These are phyloP conservation scores for Cephalotes varians DNA, from an alignment of 2,888 invertebrate species.

Conservation along the genomic window DNA sequence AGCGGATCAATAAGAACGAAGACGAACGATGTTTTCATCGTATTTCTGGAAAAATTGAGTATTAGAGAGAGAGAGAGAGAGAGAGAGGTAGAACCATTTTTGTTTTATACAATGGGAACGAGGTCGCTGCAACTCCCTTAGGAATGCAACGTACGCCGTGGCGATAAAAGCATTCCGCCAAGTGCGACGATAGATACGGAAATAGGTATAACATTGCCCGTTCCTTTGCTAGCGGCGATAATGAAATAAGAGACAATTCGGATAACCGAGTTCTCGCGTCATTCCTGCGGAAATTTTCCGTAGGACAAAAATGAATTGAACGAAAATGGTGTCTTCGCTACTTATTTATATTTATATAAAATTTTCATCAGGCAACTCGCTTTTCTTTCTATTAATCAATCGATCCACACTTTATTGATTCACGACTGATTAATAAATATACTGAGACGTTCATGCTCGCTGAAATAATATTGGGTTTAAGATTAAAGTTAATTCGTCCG, in stretches of 20 bases:
- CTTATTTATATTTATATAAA: neutral
- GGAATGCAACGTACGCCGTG: conserved; percentile 58
- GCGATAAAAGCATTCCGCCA: conserved; percentile 57
- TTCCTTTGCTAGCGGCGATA: conserved; percentile 10
- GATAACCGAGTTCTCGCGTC: neutral
- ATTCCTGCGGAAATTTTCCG: too few relatives aligned
- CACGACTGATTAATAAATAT: neutral
- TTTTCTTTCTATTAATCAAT: neutral
- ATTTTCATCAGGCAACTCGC: neutral
- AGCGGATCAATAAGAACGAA: conserved; percentile 44
- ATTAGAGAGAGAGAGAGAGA: neutral
- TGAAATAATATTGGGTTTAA: neutral
- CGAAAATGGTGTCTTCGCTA: too few relatives aligned
- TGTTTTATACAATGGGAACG: conserved; percentile 64
- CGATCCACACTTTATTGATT: neutral
- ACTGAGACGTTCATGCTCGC: neutral
- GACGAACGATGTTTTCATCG: conserved; percentile 49
- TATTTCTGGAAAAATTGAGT: conserved; percentile 52
- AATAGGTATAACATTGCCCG: conserved; percentile 41
- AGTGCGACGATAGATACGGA: conserved; percentile 62
- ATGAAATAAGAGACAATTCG: conserved; percentile 28
- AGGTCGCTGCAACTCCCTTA: conserved; percentile 62
- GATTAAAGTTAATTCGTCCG: neutral
- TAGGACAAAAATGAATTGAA: too few relatives aligned
- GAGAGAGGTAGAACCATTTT: conserved; percentile 54